Evolutionary conservation across 2,113 vertebrate species (phyloP), one percentile per base, ranked within the genome.

Genomic region (Panthera tigris): DNA sequence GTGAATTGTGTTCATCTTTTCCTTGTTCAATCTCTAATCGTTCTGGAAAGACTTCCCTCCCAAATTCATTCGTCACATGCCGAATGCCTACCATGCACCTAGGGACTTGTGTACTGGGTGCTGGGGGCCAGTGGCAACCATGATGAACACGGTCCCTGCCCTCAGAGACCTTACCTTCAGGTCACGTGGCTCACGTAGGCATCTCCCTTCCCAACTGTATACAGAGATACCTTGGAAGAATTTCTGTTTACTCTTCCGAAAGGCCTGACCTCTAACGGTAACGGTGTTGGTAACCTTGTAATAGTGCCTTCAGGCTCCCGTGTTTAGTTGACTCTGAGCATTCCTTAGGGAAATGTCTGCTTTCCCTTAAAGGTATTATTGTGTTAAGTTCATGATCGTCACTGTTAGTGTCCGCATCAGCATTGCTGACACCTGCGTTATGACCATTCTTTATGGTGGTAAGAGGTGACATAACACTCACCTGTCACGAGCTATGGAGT

Each of bases 1-100:
- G 12, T 89, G 25, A 61, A 81, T 50, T 80, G 31, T 78, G 5
- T 66, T 39, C 29, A 74, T 13, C 11, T 57, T 93, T 97, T 63
- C 33, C 39, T 83, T 19, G 13, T 8, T 76, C 61, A 39, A 6
- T 94, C 31, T 89, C 45, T 83, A 91, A 52, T 80, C 84, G 84
- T 69, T 95, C 7, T 92, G 48, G 68, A 81, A 94, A 82, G 23
- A 45, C 96, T 92, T 87, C 80, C 57, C 11, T 91, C 65, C 96
- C 33, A 81, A 76, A 63, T 39, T 27, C 21, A 89, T 36, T 86
- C 4, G 91, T 45, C 50, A 69, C 36, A 6, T 52, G 5, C n/a
- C 80, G 68, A 86, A 25, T 25, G 33, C 8, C 41, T 73, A 57
- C 21, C 41, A 25, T 8, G 12, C 13, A 29, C 4, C 45, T 45